These are phyloP conservation scores for Uropsilus gracilis DNA, from an alignment of 2,113 vertebrate species.

Conservation along the genomic window DNA sequence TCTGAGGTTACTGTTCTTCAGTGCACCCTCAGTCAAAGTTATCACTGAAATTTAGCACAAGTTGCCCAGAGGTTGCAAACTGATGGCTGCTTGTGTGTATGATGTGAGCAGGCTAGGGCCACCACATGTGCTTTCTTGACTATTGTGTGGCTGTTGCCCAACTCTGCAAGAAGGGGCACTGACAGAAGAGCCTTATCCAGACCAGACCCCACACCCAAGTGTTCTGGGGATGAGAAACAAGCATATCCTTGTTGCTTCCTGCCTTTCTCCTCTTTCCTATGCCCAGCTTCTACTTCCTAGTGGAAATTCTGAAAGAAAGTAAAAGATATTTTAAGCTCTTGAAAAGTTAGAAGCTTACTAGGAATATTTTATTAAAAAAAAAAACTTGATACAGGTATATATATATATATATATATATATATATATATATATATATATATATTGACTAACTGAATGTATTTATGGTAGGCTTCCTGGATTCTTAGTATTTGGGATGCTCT, in stretches of 20 bases:
- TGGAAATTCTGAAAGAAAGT: neutral
- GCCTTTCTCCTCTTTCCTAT: neutral
- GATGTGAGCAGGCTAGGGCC: neutral
- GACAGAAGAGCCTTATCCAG: neutral
- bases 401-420: too few species aligned
- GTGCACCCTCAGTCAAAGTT: neutral
- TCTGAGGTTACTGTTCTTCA: constrained; percentile 1
- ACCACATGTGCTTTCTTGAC: neutral
- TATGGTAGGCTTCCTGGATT: neutral
- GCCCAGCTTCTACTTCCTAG: rapidly evolving
- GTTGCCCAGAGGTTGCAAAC: constrained; percentile 50
- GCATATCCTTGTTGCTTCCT: rapidly evolving
- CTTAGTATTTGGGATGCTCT: neutral
- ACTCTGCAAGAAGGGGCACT: rapidly evolving
- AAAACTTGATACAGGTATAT: too few species aligned
- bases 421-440: too few species aligned
- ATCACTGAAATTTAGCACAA: constrained; percentile 8
- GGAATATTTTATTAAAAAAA: too few species aligned
- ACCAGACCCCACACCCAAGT: too few species aligned
- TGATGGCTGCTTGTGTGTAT: neutral
- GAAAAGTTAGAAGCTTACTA: neutral
- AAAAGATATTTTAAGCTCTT: neutral
- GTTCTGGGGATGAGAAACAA: neutral
- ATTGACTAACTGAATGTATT: neutral
- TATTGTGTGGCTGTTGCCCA: neutral